Evolutionary conservation across 2,888 invertebrate genomes (phyloP).

Genomic region (Chrysotoxum bicinctum): DNA sequence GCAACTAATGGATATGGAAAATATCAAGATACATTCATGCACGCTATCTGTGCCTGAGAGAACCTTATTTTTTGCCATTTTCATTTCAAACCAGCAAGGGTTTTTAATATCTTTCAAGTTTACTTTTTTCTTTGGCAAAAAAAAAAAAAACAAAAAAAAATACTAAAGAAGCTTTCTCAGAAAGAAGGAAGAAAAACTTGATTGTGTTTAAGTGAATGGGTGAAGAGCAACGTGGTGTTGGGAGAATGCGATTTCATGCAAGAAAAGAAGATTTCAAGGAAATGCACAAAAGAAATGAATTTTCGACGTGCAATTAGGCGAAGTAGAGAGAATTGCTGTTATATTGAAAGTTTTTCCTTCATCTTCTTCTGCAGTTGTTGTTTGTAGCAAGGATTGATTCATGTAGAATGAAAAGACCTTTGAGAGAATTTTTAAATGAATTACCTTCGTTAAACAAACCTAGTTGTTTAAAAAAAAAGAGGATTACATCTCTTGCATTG

Average conservation of each 20-base stretch:
- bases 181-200: slow-evolving; percentile 13
- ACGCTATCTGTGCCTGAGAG: background rate
- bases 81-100: slow-evolving; percentile 19
- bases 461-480: no score
- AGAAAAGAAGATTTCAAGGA: slow-evolving; percentile 37
- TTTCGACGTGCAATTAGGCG: slow-evolving; percentile 34
- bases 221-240: background rate
- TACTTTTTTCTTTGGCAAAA: background rate
- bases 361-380: no score
- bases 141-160: background rate
- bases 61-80: background rate
- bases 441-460: no score
- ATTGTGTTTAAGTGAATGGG: slow-evolving; percentile 5
- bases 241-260: slow-evolving; percentile 29
- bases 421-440: no score
- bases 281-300: slow-evolving; percentile 39
- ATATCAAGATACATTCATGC: background rate
- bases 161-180: slow-evolving; percentile 3
- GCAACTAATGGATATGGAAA: slow-evolving; percentile 17
- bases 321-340: background rate
- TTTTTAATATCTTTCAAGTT: slow-evolving; percentile 13
- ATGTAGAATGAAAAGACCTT: no score
- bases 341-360: no score
- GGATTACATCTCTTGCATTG: no score
- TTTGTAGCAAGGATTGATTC: no score